These are phyloP conservation scores for Thamnophis sirtalis DNA, from an alignment of 2,113 vertebrate species.

Conservation along the genomic window DNA sequence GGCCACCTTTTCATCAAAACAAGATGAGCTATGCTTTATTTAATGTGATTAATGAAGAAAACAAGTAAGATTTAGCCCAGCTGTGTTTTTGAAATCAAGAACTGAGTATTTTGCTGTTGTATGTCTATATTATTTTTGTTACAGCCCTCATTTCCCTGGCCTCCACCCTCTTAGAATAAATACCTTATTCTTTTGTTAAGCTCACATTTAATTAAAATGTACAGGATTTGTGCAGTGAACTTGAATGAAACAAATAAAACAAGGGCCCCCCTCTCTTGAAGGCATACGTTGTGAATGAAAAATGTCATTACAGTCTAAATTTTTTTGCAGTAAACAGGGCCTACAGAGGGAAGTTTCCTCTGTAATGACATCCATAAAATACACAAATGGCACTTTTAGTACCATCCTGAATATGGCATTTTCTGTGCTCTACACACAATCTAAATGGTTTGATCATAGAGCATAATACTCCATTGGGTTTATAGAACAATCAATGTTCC, in stretches of 20 bases:
- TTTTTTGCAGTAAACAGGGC: slow-evolving; percentile 82
- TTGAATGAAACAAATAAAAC: slow-evolving; percentile 84
- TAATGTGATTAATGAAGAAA: slow-evolving; percentile 43
- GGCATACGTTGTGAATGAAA: slow-evolving; percentile 86
- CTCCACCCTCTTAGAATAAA: slow-evolving; percentile 69
- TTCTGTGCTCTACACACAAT: slow-evolving; percentile 87
- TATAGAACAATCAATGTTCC: slow-evolving; percentile 91
- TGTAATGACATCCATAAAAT: slow-evolving; percentile 86
- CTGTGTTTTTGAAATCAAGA: slow-evolving; percentile 44
- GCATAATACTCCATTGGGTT: slow-evolving; percentile 87
- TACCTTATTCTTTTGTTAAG: slow-evolving; percentile 81
- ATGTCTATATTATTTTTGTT: slow-evolving; percentile 49
- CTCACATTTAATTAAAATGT: slow-evolving; percentile 87
- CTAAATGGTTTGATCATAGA: slow-evolving; percentile 89
- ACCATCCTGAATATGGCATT: slow-evolving; percentile 87
- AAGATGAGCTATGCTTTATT: slow-evolving; percentile 58
- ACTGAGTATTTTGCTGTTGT: slow-evolving; percentile 58
- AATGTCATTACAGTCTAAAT: slow-evolving; percentile 86
- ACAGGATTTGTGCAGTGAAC: slow-evolving; percentile 82
- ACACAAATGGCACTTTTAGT: slow-evolving; percentile 87
- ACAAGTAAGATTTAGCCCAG: slow-evolving; percentile 35
- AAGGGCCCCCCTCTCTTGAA: slow-evolving; percentile 82
- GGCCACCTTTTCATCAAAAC: slow-evolving; percentile 55
- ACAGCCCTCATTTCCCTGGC: slow-evolving; percentile 60
- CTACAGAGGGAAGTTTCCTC: slow-evolving; percentile 83